These are phyloP conservation scores for Jordanella pulchra DNA, from an alignment of 2,797 vertebrate species.

Conservation along the genomic window DNA sequence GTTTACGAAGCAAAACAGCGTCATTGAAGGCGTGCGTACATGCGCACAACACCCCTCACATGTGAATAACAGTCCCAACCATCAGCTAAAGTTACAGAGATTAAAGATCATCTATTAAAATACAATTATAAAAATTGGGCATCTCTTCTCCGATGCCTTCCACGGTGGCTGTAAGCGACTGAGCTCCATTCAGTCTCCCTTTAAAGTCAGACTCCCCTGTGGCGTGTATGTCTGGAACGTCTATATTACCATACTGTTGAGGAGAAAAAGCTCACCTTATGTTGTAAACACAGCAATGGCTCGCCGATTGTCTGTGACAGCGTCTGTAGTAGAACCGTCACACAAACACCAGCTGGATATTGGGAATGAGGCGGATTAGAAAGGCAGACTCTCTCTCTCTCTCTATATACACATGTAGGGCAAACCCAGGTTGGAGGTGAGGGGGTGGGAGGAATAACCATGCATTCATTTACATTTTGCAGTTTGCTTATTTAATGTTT, in stretches of 20 bases:
- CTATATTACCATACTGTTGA: neutral
- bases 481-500: neutral
- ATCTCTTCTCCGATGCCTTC: slow-evolving; percentile 1
- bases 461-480: neutral
- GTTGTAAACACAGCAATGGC: slow-evolving; percentile 12
- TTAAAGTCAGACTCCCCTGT: neutral
- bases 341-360: slow-evolving; percentile 47
- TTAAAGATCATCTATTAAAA: neutral
- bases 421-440: neutral
- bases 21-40: neutral
- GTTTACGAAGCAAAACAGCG: neutral
- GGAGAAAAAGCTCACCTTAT: slow-evolving; percentile 54
- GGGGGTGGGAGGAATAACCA: neutral
- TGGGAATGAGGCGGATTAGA: slow-evolving; percentile 71
- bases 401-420: neutral
- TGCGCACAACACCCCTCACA: neutral
- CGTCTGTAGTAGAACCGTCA: slow-evolving; percentile 7
- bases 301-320: slow-evolving; percentile 3
- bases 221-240: neutral
- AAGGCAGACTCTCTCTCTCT: slow-evolving; percentile 15
- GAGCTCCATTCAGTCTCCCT: neutral
- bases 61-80: neutral
- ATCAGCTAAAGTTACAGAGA: neutral
- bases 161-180: neutral
- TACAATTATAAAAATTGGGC: neutral